Evolutionary conservation across 1,140 invertebrate species (phyloP), one percentile per base, ranked within the genome.

Genomic region (Cydia splendana): DNA sequence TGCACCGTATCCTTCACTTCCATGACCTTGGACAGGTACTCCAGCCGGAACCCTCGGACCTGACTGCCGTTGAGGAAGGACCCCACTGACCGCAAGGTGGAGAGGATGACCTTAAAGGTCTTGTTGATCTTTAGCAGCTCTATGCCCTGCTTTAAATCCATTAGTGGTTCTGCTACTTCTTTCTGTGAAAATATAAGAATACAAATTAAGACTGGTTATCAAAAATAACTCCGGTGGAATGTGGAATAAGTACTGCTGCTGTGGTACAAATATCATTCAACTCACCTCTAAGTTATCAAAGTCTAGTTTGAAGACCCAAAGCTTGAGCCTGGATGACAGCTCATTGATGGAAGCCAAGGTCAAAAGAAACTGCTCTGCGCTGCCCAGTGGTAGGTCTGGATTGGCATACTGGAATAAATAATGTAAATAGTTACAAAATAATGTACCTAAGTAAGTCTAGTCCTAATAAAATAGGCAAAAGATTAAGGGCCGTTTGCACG

Each of bases 1-100:
- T 99, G 98, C 34, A 99, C 98, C 0, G 99, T 99, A 91, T 99
- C 99, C 94, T 99, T 99, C 1, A 99, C 98, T 95, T 99, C 99
- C 82, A 99, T 98, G 82, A 99, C 98, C 95, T 99, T 99, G 65
- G 98, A 95, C 81, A 99, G 94, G 93, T 99, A 99, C 85, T 99
- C 99, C 81, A 99, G 96, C 91, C 99, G 98, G 93, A 99, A 99
- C 34, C 98, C 99, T 94, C 98, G 98, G 13, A 98, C 97, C 87
- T 98, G 97, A 82, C 96, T 96, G 77, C 98, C 98, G 93, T 99
- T 99, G 38, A 99, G 95, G 91, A 99, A 99, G 92, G 99, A 99
- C 78, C 99, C 99, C 81, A 99, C 97, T 51, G 98, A 98, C 51
- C 99, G 94, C 62, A 99, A 94, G 24, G 98, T 98, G 74, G 98